Evolutionary conservation across 2,113 vertebrate species (phyloP), one percentile per base, ranked within the genome.

Genomic region (Pampusana beccarii): DNA sequence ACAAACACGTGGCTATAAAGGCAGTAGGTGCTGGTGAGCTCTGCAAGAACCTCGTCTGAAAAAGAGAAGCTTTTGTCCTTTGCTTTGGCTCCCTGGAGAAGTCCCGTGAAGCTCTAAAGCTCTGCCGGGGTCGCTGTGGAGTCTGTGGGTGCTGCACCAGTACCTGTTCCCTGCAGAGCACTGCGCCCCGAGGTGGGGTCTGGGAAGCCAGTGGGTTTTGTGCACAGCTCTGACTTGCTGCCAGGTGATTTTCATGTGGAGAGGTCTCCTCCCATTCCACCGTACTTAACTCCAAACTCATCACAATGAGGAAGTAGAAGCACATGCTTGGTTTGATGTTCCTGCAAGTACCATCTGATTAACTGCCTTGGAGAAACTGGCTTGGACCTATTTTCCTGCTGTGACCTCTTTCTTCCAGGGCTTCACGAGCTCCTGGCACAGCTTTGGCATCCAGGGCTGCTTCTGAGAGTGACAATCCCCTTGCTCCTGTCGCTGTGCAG

Each of bases 211-310:
- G 1, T 28, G 51, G 50, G 9, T 19, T 42, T 17, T 74, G 36
- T 60, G 17, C 71, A 56, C 57, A 24, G 0, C 46, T 74, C 72
- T 88, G 90, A 66, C 46, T 71, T 72, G 34, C 40, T 80, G 72
- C 93, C 85, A 83, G 82, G 54, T 71, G 77, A 94, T 88, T 96
- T 96, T 94, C 88, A 61, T 93, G 88, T 64, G 3, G 33, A 83
- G 67, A 93, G 36, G 20, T 61, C 77, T 91, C 65, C 87, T 96
- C 95, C 74, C 46, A 44, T 82, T 70, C 67, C 38, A 3, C 60
- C 64, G 71, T 18, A 46, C 66, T 84, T 65, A 80, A 80, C 82
- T 82, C 70, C 40, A 36, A 69, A 38, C 66, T 66, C 79, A 64
- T 78, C 79, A 36, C 17, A 29, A 82, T 5, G 69, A 93, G 93